A percentile compares a stretch with the other conserved stretches of the same genome.
Conservation (phyloP, 2,797 vertebrate genomes). For the Astyanax mexicanus region DNA sequence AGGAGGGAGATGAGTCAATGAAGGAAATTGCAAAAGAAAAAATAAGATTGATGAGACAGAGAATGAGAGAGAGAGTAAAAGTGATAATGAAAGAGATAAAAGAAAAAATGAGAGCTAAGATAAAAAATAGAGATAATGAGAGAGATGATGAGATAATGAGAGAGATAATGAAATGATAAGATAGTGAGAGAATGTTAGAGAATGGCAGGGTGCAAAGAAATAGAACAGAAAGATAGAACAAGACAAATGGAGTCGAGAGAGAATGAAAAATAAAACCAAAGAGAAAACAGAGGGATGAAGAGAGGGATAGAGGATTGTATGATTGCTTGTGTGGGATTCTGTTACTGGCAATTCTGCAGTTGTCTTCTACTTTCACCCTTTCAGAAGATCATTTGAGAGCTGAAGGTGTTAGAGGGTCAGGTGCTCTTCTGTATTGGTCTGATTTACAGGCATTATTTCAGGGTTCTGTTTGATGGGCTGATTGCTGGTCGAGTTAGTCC, state of each 20-base stretch:
- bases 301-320: not conserved
- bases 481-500: not conserved
- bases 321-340: not conserved
- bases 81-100: not conserved
- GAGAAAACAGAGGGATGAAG: not conserved
- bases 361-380: not conserved
- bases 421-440: not conserved
- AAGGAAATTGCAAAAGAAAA: too few relatives aligned
- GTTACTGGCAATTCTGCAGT: too few relatives aligned
- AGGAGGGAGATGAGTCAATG: too few relatives aligned
- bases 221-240: too few relatives aligned
- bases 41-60: too few relatives aligned
- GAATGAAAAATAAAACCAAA: not conserved
- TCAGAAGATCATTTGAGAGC: not conserved
- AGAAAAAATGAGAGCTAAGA: not conserved
- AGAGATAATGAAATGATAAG: not conserved
- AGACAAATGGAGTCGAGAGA: not conserved
- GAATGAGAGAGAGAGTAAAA: not conserved
- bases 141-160: not conserved
- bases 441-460: not conserved
- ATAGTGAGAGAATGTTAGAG: not conserved
- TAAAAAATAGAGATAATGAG: too few relatives aligned
- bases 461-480: not conserved
- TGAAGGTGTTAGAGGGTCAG: not conserved
- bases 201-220: not conserved